Conservation (phyloP, 2,113 vertebrate genomes). For the Ursus arctos region DNA sequence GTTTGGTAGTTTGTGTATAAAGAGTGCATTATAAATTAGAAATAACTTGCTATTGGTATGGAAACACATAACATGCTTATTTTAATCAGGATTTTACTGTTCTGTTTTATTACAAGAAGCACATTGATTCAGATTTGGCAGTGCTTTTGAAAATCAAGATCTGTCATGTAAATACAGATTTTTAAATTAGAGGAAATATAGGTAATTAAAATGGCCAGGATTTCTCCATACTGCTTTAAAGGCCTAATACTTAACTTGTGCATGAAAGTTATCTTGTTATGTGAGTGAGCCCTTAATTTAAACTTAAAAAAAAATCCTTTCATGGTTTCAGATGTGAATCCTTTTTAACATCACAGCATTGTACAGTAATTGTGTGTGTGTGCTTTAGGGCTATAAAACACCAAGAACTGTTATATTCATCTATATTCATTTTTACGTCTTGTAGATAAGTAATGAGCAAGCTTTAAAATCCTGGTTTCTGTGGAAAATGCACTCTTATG, state of each 20-base stretch:
- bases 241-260: background rate
- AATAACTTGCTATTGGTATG: background rate
- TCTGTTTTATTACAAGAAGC: slow-evolving; percentile 40
- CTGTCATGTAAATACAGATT: background rate
- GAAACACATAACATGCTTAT: background rate
- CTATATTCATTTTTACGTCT: slow-evolving; percentile 53
- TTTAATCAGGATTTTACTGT: slow-evolving; percentile 8
- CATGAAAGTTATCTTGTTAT: background rate
- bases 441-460: slow-evolving; percentile 19
- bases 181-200: slow-evolving; percentile 53
- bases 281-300: background rate
- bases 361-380: background rate
- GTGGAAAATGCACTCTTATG: slow-evolving; percentile 38
- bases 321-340: background rate
- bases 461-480: slow-evolving; percentile 32
- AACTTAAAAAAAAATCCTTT: background rate
- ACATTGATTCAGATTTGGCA: slow-evolving; percentile 1
- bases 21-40: slow-evolving; percentile 17
- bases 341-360: background rate
- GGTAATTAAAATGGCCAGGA: slow-evolving; percentile 34
- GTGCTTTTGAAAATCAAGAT: slow-evolving; percentile 37
- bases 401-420: background rate
- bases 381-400: background rate
- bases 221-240: slow-evolving; percentile 21
- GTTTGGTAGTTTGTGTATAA: background rate